A percentile compares a stretch with the other conserved stretches of the same genome.
Evolutionary conservation across 2,113 vertebrate genomes (phyloP).

Genomic region (Haemorhous mexicanus): DNA sequence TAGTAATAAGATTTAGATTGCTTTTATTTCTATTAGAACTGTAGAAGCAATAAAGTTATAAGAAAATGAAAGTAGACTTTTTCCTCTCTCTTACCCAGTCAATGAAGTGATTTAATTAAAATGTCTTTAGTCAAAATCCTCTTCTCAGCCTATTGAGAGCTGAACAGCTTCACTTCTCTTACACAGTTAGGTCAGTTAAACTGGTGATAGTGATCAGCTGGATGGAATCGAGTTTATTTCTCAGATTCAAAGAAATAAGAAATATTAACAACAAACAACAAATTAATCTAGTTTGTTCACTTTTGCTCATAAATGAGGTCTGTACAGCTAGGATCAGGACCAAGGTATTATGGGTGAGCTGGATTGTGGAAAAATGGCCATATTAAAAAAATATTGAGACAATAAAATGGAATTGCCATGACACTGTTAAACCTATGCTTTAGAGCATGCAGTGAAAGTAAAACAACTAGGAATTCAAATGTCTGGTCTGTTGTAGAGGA

Average conservation of each 20-base stretch:
- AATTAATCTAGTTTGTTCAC: background rate
- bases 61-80: background rate
- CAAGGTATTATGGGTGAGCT: background rate
- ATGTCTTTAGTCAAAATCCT: background rate
- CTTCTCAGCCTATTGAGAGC: background rate
- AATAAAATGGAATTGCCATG: background rate
- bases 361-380: background rate
- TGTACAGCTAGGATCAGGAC: accelerated
- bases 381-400: background rate
- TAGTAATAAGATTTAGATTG: background rate
- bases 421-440: background rate
- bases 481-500: background rate
- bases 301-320: background rate
- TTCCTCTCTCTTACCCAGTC: background rate
- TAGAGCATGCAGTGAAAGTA: background rate
- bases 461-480: background rate
- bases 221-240: background rate
- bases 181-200: background rate
- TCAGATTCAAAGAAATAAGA: background rate
- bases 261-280: background rate
- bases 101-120: background rate
- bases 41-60: background rate
- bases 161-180: background rate
- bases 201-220: background rate
- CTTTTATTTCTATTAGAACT: background rate